Evolutionary conservation across 1,140 invertebrate genomes (phyloP).

Genomic region (Sminthurinus signatus): DNA sequence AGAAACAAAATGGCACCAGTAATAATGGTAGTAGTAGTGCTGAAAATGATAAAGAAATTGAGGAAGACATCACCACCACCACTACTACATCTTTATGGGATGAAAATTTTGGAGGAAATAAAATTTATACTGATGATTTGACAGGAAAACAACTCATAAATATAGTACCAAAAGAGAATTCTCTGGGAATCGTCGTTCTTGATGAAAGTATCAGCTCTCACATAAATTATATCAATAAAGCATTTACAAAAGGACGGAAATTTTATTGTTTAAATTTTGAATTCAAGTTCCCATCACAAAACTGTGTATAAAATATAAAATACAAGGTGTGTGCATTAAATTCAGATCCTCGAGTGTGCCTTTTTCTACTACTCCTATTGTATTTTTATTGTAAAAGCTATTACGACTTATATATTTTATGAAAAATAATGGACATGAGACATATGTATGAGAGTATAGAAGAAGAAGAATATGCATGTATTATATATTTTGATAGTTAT

Average conservation of each 20-base stretch:
- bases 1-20: background rate
- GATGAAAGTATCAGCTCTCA: conserved; percentile 22
- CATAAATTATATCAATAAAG: conserved; percentile 27
- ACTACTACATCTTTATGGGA: conserved; percentile 16
- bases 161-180: conserved; percentile 26
- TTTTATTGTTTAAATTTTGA: conserved; percentile 13
- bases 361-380: no score
- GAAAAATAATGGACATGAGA: no score
- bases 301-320: no score
- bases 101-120: conserved; percentile 29
- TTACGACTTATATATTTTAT: no score
- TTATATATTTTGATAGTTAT: no score
- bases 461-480: no score
- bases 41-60: background rate
- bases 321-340: no score
- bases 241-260: conserved; percentile 5
- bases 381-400: no score
- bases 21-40: background rate
- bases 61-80: background rate
- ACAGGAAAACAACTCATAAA: conserved; percentile 32
- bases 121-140: conserved; percentile 24
- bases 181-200: conserved; percentile 29
- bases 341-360: no score
- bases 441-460: no score
- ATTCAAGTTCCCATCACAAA: conserved; percentile 11